Conservation (phyloP, 2,797 vertebrate species). For the Bradypodion ventrale region DNA sequence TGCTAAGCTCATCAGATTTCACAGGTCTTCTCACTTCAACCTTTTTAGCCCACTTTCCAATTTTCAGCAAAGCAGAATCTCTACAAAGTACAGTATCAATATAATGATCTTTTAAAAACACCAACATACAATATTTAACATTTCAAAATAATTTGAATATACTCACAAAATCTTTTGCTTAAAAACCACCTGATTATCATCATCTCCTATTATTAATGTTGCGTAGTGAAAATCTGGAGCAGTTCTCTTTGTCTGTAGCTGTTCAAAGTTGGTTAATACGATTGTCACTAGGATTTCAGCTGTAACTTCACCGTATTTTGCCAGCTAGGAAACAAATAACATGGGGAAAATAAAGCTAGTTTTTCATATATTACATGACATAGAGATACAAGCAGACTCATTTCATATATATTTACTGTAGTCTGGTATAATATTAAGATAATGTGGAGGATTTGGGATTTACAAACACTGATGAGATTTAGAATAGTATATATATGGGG, state of each 20-base stretch:
- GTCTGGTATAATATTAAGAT: neutral
- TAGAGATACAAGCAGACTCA: neutral
- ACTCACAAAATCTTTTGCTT: conserved; percentile 91
- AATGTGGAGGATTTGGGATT: neutral
- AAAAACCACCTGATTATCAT: conserved; percentile 89
- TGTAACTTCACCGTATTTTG: conserved; percentile 79
- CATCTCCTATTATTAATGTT: conserved; percentile 88
- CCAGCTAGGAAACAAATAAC: conserved; percentile 76
- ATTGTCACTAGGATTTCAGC: conserved; percentile 90
- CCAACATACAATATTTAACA: conserved; percentile 26
- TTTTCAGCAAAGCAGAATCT: conserved; percentile 85
- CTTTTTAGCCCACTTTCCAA: conserved; percentile 90
- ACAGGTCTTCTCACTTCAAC: conserved; percentile 84
- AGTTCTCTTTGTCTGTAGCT: conserved; percentile 86
- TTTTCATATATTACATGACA: neutral
- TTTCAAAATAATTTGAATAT: conserved; percentile 7
- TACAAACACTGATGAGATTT: too few species aligned
- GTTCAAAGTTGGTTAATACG: conserved; percentile 86
- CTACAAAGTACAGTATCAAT: conserved; percentile 72
- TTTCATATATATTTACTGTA: neutral
- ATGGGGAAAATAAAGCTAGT: conserved; percentile 6
- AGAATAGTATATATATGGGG: too few species aligned
- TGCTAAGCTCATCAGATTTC: conserved; percentile 85
- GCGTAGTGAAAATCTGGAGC: conserved; percentile 85
- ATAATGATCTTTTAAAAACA: conserved; percentile 20